Base-by-base conservation (phyloP, 2,113 vertebrate genomes). In the Elanoides forficatus region DNA sequence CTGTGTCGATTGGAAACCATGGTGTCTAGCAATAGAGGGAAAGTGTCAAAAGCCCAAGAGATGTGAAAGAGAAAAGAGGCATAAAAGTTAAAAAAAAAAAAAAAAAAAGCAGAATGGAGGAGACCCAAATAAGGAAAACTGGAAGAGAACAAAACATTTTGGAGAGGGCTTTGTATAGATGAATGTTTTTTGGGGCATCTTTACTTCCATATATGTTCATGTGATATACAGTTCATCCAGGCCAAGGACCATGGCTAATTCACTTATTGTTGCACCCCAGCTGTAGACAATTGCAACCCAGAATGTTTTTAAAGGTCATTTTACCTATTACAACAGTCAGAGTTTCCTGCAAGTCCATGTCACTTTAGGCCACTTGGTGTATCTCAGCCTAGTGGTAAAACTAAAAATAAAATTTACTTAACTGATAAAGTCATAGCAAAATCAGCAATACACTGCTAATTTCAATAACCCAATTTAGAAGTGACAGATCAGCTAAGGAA, bases 391-490 rank as follows among this genome's bases (percentile, higher is more conserved):
- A 45, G 13, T 47, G 27, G 42, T 63, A 83, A 82, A 97, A 76
- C n/a, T 32, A 67, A 45, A 68, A 86, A 86, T 68, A 65, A 81
- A 81, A 82, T 74, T 56, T 86, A 38, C 55, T 73, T 65, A 90
- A n/a, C 48, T 60, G 52, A 53, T 6, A 45, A 42, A 63, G 27
- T 75, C 25, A 38, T 29, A 30, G 43, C 45, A 63, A 80, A 92
- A 86, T 21, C 59, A 88, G 55, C 32, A 76, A 62, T 45, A 68
- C 34, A 6, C n/a, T 32, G 27, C 11, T 74, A 47, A 86, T 71
- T 74, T 63, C 83, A 81, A 48, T 59, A 81, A 89, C 56, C 65
- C 65, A 71, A 68, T 75, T 89, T 78, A 84, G 84, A 71, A 76
- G 18, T 50, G 81, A 65, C 8, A 74, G 25, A 71, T 19, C 38